Percentiles rank a stretch among this genome's conserved stretches.
These are phyloP conservation scores for Troglohyphantes excavatus DNA, from an alignment of 2,888 invertebrate species.

Conservation along the genomic window DNA sequence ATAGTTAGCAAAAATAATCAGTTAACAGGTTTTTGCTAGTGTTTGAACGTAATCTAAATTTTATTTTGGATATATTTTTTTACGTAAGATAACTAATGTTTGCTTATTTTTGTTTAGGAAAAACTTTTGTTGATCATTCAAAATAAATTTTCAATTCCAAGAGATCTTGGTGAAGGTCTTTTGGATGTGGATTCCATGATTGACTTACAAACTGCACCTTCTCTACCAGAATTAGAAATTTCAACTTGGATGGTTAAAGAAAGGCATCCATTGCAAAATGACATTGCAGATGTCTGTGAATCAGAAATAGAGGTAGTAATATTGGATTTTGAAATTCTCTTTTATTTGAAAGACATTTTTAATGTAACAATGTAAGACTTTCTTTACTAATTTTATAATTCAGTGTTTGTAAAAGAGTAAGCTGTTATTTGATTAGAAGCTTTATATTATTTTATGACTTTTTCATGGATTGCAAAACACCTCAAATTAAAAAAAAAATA, in stretches of 20 bases:
- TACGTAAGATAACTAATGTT: neutral
- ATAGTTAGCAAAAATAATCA: too few species aligned
- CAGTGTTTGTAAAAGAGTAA: too few species aligned
- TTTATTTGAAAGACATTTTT: too few species aligned
- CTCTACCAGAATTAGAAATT: neutral
- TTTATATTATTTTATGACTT: too few species aligned
- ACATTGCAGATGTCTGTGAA: conserved; percentile 6
- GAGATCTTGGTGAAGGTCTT: neutral
- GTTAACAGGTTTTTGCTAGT: too few species aligned
- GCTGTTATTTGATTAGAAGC: too few species aligned
- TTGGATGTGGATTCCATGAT: neutral
- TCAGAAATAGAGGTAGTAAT: conserved; percentile 31
- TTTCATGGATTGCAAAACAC: too few species aligned
- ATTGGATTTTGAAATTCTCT: neutral
- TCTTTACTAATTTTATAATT: too few species aligned
- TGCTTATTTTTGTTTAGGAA: neutral
- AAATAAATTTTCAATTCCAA: neutral
- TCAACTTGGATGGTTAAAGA: neutral
- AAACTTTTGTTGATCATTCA: neutral
- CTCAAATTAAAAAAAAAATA: too few species aligned
- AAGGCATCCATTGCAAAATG: neutral
- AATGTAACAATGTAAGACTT: too few species aligned
- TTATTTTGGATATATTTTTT: too few species aligned
- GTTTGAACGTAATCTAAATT: too few species aligned
- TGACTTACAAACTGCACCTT: neutral